Evolutionary conservation across 2,113 vertebrate species (phyloP).

Genomic region (Setophaga coronata): DNA sequence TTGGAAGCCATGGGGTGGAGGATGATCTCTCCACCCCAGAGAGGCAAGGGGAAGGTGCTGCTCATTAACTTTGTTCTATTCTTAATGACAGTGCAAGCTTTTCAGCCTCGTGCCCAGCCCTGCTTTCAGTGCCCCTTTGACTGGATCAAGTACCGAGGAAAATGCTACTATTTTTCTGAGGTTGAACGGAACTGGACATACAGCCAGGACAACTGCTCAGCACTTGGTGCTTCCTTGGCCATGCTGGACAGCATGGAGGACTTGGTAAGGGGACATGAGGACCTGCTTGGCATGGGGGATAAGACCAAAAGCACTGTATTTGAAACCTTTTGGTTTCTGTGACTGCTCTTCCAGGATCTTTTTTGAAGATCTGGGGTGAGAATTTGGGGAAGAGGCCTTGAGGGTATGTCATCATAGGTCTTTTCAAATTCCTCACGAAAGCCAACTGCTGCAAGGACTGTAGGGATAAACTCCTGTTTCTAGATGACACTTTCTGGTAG

Average conservation of each 20-base stretch:
- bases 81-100: neutral
- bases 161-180: slow-evolving; percentile 38
- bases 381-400: neutral
- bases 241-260: neutral
- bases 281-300: accelerated
- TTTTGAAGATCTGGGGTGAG: neutral
- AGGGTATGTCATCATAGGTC: no score
- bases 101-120: neutral
- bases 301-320: accelerated
- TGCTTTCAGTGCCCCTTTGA: neutral
- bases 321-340: neutral
- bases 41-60: neutral
- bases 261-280: neutral
- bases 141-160: slow-evolving; percentile 28
- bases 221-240: slow-evolving; percentile 21
- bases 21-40: neutral
- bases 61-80: accelerated
- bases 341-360: neutral
- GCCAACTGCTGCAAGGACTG: neutral
- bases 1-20: neutral
- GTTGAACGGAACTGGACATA: neutral
- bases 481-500: neutral
- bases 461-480: neutral
- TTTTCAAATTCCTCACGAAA: neutral
- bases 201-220: neutral